Evolutionary conservation across 1,140 invertebrate species (phyloP), one percentile per base, ranked within the genome.

Genomic region (Habropoda laboriosa): DNA sequence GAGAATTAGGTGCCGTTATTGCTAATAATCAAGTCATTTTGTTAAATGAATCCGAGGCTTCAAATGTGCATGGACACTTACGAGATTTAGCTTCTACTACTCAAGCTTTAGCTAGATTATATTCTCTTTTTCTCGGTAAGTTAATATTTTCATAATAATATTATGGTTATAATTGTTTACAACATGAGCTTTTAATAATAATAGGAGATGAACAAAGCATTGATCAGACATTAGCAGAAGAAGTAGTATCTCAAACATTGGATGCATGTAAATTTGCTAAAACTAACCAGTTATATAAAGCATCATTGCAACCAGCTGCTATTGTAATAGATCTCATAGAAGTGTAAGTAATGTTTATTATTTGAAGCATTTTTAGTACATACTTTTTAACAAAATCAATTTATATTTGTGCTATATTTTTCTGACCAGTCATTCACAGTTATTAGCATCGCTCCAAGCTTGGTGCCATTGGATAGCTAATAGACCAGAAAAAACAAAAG

Each of bases 361-460:
- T 45, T 4, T 27, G 38, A 38, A 27, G 10, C 7, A 13, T 42
- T 12, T 35, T 35, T 58, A 45, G 6, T 67, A 40, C 18, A 30
- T 63, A 45, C n/a, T n/a, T 76, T 24, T 10, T 10, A 30, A 21
- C 24, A 1, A 35, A 60, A 61, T 27, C 13, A 45, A 45, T 45
- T 58, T 60, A 49, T 35, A 42, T 64, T 45, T 27, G 32, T 42
- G 16, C 3, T 72, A 5, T 4, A 55, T 64, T 80, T 55, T 58
- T 66, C 24, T 66, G n/a, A 55, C 0, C 85, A 96, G 95, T n/a
- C 95, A 96, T 91, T 95, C 95, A 51, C 95, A 96, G 89, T 92
- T 95, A 27, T 90, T 96, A 47, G 95, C 95, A 16, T 94, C 95
- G 6, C 89, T 96, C 32, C 95, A 96, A 89, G 94, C 95, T 0